Base-by-base conservation (phyloP, 2,797 vertebrate genomes). In the Megaceryle alcyon region DNA sequence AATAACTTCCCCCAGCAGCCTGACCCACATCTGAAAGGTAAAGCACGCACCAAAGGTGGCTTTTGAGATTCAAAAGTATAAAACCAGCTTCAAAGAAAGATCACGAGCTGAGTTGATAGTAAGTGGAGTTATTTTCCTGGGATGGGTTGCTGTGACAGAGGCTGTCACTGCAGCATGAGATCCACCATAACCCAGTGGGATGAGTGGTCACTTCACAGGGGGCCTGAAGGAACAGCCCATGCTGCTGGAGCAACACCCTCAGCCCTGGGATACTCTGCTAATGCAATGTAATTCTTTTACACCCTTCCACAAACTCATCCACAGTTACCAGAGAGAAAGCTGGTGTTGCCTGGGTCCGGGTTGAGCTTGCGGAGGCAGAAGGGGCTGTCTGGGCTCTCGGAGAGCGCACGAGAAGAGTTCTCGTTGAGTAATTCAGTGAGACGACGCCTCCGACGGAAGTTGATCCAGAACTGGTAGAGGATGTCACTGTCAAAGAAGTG, bases 401-500 rank as follows among this genome's bases (percentile, higher is more conserved):
- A 97, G 7, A 95, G 91, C 56, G 76, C 25, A 6, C 93, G 94
- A 28, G 91, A 82, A 2, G 92, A 60, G 49, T 85, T 97, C 64
- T 99, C 98, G 2, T 94, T 97, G 53, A 99, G 89, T 9, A 99
- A 81, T 86, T 99, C 98, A 2, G 98, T 98, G 10, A 99, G 98
- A 2, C 97, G 98, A 0, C 98, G 96, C 1, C 98, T 96, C 1
- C 98, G 98, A 0, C 98, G 98, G 19, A 99, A 99, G 91, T 99
- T 99, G 89, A 98, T 98, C 96, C 98, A 98, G 96, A 99, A 99
- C n/a, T 98, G 98, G 97, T 98, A 99, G 59, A 99, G 98, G 53
- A 98, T 92, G 57, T 98, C 98, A 15, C 98, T 98, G 96, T 99
- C 99, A 65, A 98, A 98, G 97, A 99, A 99, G 91, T 98, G 97